These are phyloP conservation scores for Manis crassicaudata DNA, from an alignment of 2,797 vertebrate genomes.

Conservation along the genomic window DNA sequence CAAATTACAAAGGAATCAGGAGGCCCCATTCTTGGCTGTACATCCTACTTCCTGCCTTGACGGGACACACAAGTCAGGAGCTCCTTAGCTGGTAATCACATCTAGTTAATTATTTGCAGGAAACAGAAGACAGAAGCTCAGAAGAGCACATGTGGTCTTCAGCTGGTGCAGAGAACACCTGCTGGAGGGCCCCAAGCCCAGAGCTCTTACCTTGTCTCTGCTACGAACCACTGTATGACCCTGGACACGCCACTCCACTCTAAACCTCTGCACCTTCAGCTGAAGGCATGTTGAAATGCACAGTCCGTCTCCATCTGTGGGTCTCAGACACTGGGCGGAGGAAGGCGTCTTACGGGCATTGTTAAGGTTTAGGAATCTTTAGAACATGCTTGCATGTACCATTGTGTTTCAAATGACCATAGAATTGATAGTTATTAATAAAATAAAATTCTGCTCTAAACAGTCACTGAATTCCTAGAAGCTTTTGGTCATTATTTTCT, in stretches of 20 bases:
- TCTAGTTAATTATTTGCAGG: not conserved
- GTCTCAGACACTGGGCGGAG: not conserved
- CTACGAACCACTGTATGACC: not conserved
- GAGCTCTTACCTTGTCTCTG: not conserved
- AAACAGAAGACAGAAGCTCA: not conserved
- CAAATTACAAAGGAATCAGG: slow-evolving; percentile 54
- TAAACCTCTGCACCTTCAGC: not conserved
- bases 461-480: not conserved
- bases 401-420: slow-evolving; percentile 3
- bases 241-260: not conserved
- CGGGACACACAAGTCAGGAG: not conserved
- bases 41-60: not conserved
- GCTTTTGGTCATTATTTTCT: not conserved
- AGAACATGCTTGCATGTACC: not conserved
- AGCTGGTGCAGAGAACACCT: not conserved
- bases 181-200: not conserved
- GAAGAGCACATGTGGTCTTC: not conserved
- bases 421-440: not conserved
- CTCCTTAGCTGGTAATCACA: not conserved
- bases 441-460: slow-evolving; percentile 19
- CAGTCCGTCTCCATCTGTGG: not conserved
- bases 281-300: not conserved
- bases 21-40: not conserved
- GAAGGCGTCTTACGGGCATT: not conserved
- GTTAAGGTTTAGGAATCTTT: not conserved